These are phyloP conservation scores for Chitala chitala DNA, from an alignment of 2,113 vertebrate species.

Conservation along the genomic window DNA sequence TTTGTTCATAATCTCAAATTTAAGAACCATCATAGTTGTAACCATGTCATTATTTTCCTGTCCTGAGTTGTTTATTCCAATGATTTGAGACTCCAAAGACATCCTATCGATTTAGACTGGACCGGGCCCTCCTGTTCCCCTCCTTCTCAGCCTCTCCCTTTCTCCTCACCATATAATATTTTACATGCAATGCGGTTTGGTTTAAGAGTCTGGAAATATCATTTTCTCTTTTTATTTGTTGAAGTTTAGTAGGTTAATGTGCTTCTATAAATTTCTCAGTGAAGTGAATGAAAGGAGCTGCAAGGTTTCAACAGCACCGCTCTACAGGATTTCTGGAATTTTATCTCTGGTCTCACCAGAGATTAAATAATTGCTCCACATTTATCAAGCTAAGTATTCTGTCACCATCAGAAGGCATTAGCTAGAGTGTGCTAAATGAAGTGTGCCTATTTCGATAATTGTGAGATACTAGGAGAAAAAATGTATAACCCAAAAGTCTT, in stretches of 20 bases:
- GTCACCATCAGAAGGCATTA: background rate
- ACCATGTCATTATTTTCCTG: no score
- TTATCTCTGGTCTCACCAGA: background rate
- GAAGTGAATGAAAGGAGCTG: background rate
- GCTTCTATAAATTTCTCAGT: conserved; percentile 6
- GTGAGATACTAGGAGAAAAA: no score
- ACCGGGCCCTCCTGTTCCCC: background rate
- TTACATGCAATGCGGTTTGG: background rate
- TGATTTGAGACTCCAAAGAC: background rate
- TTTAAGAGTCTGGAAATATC: conserved; percentile 11
- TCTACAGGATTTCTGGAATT: background rate
- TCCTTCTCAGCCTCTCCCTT: background rate
- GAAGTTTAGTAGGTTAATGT: conserved; percentile 14
- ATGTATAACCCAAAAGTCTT: no score
- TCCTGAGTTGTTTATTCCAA: no score
- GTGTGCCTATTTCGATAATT: background rate
- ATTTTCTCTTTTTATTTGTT: background rate
- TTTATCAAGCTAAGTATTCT: background rate
- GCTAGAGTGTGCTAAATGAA: no score
- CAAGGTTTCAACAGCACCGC: background rate
- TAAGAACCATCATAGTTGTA: no score
- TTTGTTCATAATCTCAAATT: no score
- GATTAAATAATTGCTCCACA: background rate
- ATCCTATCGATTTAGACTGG: background rate
- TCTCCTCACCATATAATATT: background rate